phyloP scores from a whole-genome alignment of 2,113 vertebrate genomes.

The Trematomus loennbergii region DNA sequence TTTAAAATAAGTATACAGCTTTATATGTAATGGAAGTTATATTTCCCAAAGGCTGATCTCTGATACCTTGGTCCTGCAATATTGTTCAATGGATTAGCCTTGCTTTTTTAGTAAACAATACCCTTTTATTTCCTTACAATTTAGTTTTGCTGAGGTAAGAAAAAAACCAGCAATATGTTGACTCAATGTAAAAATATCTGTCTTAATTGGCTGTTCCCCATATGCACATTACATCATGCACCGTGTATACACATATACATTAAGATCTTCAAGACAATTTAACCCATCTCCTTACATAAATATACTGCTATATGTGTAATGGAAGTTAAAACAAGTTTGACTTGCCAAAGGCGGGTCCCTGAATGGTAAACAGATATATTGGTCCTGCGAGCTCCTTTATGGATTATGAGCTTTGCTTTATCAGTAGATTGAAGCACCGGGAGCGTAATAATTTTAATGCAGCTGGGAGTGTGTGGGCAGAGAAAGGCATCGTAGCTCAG shows the following conservation, averaged over 20 bases:
- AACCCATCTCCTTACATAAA: not conserved
- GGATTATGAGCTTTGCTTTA: conserved; percentile 81
- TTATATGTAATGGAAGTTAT: conserved; percentile 34
- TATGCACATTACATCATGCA: too few relatives aligned
- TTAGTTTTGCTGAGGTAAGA: too few relatives aligned
- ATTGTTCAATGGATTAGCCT: conserved; percentile 79
- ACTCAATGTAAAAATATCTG: too few relatives aligned
- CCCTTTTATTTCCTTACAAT: too few relatives aligned
- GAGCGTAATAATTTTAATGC: conserved; percentile 73
- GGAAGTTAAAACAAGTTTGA: conserved; percentile 29
- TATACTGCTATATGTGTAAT: conserved; percentile 38
- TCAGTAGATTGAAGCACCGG: conserved; percentile 78
- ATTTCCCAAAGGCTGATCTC: conserved; percentile 65
- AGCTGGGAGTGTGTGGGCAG: conserved; percentile 48
- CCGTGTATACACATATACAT: too few relatives aligned
- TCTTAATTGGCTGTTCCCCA: too few relatives aligned
- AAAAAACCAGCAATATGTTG: too few relatives aligned
- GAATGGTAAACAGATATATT: conserved; percentile 72
- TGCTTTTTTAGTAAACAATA: conserved; percentile 77
- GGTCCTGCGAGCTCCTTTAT: conserved; percentile 71
- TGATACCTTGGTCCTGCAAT: conserved; percentile 65
- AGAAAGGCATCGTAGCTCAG: conserved; percentile 30
- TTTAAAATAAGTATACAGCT: conserved; percentile 18
- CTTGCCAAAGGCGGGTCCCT: conserved; percentile 65
- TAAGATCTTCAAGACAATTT: not conserved